A percentile compares a stretch with the other conserved stretches of the same genome.
Evolutionary conservation across 2,888 invertebrate species (phyloP).

Genomic region (Polymixis lichenea): DNA sequence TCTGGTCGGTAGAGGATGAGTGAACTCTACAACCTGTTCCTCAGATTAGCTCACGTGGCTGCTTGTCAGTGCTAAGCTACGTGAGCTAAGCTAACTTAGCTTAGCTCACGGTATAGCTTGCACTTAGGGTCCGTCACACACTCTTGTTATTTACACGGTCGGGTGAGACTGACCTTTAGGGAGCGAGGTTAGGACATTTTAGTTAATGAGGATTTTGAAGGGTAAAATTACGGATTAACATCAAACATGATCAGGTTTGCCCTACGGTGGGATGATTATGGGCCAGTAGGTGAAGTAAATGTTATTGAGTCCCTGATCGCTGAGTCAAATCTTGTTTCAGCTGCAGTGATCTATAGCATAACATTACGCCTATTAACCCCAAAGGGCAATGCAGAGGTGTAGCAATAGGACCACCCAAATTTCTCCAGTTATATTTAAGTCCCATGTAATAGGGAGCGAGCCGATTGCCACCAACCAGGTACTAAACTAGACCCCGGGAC

Average conservation of each 20-base stretch:
- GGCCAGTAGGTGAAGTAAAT: neutral
- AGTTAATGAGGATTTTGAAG: constrained; percentile 29
- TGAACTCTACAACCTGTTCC: too few relatives aligned
- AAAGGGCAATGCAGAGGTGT: too few relatives aligned
- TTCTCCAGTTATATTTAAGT: too few relatives aligned
- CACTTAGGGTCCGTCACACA: neutral
- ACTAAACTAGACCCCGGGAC: too few relatives aligned
- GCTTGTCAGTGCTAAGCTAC: neutral
- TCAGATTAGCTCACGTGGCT: neutral
- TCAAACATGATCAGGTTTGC: constrained; percentile 4
- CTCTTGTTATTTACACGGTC: constrained; percentile 23
- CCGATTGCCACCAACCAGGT: too few relatives aligned
- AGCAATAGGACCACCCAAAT: too few relatives aligned
- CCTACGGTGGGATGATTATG: neutral
- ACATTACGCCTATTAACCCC: too few relatives aligned
- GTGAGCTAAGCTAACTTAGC: neutral
- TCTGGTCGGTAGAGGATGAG: too few relatives aligned
- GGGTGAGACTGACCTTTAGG: constrained; percentile 17
- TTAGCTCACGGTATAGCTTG: neutral
- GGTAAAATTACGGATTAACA: constrained; percentile 2
- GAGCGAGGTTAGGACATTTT: constrained; percentile 30
- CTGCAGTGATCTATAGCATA: too few relatives aligned
- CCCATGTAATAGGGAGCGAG: too few relatives aligned
- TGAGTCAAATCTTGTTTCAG: neutral
- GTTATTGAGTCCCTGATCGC: neutral